Evolutionary conservation across 2,797 vertebrate genomes (phyloP).

Genomic region (Pelochelys cantorii): DNA sequence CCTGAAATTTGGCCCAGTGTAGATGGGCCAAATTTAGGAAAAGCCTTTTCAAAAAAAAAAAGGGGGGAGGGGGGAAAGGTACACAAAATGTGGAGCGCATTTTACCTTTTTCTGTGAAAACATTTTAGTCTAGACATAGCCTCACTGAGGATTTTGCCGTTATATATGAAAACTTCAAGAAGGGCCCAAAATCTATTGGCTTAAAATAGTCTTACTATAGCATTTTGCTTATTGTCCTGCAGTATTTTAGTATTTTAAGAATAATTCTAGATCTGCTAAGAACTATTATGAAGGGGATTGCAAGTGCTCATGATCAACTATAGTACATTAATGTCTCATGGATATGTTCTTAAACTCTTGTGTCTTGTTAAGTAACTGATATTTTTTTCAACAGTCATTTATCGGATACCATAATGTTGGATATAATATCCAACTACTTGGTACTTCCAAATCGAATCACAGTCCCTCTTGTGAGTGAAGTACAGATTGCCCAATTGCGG

Average conservation of each 20-base stretch:
- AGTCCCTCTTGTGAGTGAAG: slow-evolving; percentile 91
- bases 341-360: not conserved
- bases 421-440: slow-evolving; percentile 92
- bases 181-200: not conserved
- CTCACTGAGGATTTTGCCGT: not conserved
- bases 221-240: not conserved
- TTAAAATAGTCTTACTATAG: not conserved
- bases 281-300: not conserved
- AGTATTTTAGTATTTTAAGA: not conserved
- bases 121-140: too few species aligned
- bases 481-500: slow-evolving; percentile 87
- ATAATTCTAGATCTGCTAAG: not conserved
- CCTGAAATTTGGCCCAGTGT: too few species aligned
- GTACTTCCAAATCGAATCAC: slow-evolving; percentile 94
- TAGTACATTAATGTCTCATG: not conserved
- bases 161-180: not conserved
- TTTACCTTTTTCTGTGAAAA: too few species aligned
- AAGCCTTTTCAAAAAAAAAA: too few species aligned
- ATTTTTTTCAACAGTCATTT: slow-evolving; percentile 84
- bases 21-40: too few species aligned
- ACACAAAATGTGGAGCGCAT: too few species aligned
- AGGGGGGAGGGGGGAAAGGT: too few species aligned
- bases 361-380: slow-evolving; percentile 3
- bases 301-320: not conserved
- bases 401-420: slow-evolving; percentile 92